Conservation (phyloP, 92 coral and sea anemone genomes). For the Hydrozoanthus gracilis region DNA sequence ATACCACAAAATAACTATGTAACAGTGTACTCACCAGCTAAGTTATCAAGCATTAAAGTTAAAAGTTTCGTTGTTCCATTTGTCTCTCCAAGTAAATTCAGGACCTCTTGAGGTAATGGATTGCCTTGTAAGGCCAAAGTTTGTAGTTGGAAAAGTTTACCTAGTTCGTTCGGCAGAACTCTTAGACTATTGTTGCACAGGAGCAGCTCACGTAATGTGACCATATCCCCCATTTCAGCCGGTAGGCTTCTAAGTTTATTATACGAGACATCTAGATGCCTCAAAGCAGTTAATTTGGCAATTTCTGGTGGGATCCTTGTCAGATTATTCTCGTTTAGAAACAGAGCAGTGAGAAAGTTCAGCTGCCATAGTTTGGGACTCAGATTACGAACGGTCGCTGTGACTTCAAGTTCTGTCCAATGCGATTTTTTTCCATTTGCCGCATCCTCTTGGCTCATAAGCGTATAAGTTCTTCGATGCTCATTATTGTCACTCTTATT, state of each 20-base stretch:
- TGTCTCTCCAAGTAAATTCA: constrained; percentile 80
- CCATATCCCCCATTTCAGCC: constrained; percentile 99
- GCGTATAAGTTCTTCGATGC: constrained; percentile 88
- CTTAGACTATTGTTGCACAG: constrained; percentile 95
- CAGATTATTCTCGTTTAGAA: constrained; percentile 94
- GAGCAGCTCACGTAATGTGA: constrained; percentile 99
- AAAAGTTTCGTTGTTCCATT: constrained; percentile 95
- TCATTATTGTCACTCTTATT: constrained; percentile 98
- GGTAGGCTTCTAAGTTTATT: constrained; percentile 99
- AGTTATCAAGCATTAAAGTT: constrained; percentile 88
- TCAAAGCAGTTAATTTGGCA: constrained; percentile 85
- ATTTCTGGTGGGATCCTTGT: constrained; percentile 98
- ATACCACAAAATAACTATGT: constrained; percentile 73
- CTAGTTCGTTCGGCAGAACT: constrained; percentile 96
- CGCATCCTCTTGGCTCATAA: constrained; percentile 92
- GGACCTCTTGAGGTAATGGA: constrained; percentile 90
- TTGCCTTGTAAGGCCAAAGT: constrained; percentile 95
- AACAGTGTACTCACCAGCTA: constrained; percentile 88
- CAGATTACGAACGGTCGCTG: constrained; percentile 97
- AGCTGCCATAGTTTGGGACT: constrained; percentile 99
- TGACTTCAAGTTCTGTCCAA: constrained; percentile 99
- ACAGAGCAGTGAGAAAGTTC: constrained; percentile 92
- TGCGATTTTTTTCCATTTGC: constrained; percentile 92
- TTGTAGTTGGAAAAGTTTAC: constrained; percentile 98
- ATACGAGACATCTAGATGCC: constrained; percentile 94